Percentiles rank a stretch among this genome's conserved stretches.
Evolutionary conservation across 2,113 vertebrate genomes (phyloP).

Genomic region (Okapia johnstoni): DNA sequence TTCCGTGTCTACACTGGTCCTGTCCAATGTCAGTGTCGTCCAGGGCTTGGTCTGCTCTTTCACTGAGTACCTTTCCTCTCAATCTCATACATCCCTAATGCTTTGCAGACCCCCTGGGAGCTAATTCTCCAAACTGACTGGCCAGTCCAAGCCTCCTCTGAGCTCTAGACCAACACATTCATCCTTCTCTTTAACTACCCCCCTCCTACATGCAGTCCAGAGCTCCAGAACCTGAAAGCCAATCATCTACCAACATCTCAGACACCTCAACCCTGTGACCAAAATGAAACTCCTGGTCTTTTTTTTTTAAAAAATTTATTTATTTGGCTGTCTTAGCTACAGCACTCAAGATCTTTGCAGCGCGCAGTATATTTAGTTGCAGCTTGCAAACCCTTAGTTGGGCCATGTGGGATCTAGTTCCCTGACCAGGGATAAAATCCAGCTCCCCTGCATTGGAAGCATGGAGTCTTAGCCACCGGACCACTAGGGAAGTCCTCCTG

Average conservation of each 20-base stretch:
- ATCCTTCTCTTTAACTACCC: background rate
- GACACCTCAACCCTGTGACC: background rate
- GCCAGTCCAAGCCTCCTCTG: too few relatives aligned
- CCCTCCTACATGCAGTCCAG: background rate
- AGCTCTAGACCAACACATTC: background rate
- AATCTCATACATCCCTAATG: background rate
- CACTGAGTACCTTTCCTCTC: background rate
- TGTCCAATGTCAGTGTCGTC: rapidly evolving
- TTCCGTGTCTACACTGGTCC: background rate
- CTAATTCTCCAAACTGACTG: background rate
- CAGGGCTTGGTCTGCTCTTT: background rate
- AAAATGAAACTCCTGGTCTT: background rate
- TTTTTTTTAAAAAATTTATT: background rate
- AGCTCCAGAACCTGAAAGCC: background rate
- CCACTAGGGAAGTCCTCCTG: background rate
- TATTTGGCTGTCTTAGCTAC: background rate
- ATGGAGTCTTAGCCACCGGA: background rate
- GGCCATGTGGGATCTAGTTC: background rate
- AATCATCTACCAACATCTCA: background rate
- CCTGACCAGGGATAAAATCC: background rate
- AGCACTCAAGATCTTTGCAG: background rate
- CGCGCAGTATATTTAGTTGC: rapidly evolving
- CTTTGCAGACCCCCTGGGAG: background rate
- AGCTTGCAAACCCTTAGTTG: background rate
- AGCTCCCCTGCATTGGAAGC: background rate